Conservation (phyloP, 2,113 vertebrate species). For the Gavialis gangeticus region DNA sequence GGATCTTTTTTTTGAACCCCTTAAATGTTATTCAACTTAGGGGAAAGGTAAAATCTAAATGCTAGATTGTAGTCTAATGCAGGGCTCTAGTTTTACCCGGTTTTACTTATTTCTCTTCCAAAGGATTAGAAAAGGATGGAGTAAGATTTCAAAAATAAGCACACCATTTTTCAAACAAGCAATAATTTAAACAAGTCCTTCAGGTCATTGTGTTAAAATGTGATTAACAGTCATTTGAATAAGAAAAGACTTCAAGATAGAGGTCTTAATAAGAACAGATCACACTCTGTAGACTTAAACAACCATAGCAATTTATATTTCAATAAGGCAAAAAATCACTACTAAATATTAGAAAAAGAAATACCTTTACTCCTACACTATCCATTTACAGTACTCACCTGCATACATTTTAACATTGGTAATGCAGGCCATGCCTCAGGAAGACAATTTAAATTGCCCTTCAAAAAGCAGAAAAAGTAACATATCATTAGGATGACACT, state of each 20-base stretch:
- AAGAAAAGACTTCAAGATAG: conserved; percentile 69
- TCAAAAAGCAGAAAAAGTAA: conserved; percentile 65
- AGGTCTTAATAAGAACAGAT: conserved; percentile 64
- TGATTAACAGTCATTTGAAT: conserved; percentile 69
- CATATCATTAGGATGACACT: conserved; percentile 72
- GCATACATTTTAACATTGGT: conserved; percentile 50
- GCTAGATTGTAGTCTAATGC: background rate
- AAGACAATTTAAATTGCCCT: conserved; percentile 74
- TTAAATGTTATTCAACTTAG: background rate
- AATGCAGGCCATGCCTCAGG: conserved; percentile 51
- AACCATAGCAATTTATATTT: conserved; percentile 70
- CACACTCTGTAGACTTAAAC: conserved; percentile 27
- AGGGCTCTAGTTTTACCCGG: background rate
- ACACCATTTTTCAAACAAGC: background rate
- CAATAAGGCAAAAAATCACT: conserved; percentile 29
- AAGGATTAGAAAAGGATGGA: conserved; percentile 27
- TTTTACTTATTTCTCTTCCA: conserved; percentile 11
- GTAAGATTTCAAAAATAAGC: conserved; percentile 29
- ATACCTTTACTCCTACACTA: conserved; percentile 59
- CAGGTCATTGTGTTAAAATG: conserved; percentile 28
- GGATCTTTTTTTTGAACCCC: background rate
- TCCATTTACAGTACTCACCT: conserved; percentile 33
- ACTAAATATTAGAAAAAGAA: conserved; percentile 38
- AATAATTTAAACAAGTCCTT: conserved; percentile 48
- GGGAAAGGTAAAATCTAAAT: conserved; percentile 23